These are phyloP conservation scores for Mastacembelus armatus DNA, from an alignment of 2,797 vertebrate species.

Conservation along the genomic window DNA sequence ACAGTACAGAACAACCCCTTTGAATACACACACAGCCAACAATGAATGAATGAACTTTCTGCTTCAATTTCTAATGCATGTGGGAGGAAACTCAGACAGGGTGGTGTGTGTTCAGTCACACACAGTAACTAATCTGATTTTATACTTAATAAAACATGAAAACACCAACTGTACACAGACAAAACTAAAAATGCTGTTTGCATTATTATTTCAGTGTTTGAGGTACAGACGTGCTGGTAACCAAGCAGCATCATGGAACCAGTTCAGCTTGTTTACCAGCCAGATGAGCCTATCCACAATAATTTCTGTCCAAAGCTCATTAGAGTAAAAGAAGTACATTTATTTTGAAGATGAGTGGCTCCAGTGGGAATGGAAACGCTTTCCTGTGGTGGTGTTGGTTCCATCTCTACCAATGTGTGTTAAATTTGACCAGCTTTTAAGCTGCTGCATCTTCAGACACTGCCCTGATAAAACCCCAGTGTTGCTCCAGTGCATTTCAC, in stretches of 20 bases:
- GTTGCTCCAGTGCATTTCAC: constrained; percentile 7
- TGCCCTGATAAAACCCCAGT: neutral
- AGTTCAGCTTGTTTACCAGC: constrained; percentile 34
- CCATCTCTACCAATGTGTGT: constrained; percentile 32
- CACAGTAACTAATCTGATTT: neutral
- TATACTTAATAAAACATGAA: neutral
- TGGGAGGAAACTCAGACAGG: constrained; percentile 3
- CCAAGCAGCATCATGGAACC: constrained; percentile 25
- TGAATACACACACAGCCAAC: constrained; percentile 11
- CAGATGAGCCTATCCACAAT: constrained; percentile 17
- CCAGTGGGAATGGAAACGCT: constrained; percentile 44
- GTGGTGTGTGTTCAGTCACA: constrained; percentile 3
- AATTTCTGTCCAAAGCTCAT: constrained; percentile 51
- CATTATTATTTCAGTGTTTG: constrained; percentile 5
- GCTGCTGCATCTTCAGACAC: constrained; percentile 18
- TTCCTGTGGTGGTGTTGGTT: constrained; percentile 11
- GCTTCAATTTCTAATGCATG: constrained; percentile 2
- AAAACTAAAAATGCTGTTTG: constrained; percentile 10
- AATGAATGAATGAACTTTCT: constrained; percentile 12
- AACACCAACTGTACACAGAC: constrained; percentile 2
- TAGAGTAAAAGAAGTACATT: constrained; percentile 43
- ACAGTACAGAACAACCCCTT: neutral
- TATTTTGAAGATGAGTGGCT: constrained; percentile 33
- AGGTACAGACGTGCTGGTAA: constrained; percentile 2
- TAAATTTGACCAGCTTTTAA: constrained; percentile 20